phyloP scores from a whole-genome alignment of 2,113 vertebrate genomes.

The Odontesthes bonariensis region DNA sequence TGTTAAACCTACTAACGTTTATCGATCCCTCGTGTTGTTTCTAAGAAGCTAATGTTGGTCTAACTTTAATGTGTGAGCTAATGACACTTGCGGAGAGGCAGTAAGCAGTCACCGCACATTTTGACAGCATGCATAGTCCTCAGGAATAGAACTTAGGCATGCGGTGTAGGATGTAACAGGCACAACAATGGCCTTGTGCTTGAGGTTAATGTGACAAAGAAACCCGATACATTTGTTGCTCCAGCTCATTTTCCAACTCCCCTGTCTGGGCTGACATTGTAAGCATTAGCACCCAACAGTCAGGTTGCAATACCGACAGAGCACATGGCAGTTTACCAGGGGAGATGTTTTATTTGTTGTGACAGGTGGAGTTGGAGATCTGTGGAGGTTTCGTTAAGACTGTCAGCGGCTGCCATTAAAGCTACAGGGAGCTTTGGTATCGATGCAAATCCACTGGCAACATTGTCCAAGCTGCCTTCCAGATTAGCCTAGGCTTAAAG shows the following conservation, averaged over 20 bases:
- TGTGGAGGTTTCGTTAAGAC: slow-evolving; percentile 52
- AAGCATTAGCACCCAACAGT: background rate
- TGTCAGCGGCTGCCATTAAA: slow-evolving; percentile 62
- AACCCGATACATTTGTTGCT: background rate
- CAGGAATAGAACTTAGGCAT: slow-evolving; percentile 15
- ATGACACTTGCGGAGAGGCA: background rate
- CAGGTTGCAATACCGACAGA: background rate
- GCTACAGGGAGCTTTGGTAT: slow-evolving; percentile 66
- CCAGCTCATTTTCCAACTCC: background rate
- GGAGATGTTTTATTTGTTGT: slow-evolving; percentile 52
- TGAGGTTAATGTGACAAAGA: background rate
- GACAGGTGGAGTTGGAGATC: slow-evolving; percentile 59
- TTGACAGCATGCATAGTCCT: slow-evolving; percentile 12
- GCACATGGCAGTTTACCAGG: slow-evolving; percentile 28
- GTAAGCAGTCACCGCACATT: background rate
- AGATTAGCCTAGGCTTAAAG: slow-evolving; percentile 77
- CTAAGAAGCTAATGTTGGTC: no score
- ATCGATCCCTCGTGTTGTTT: no score
- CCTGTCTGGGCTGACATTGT: background rate
- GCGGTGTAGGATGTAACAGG: background rate
- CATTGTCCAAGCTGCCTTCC: slow-evolving; percentile 64
- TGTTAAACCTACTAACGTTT: no score
- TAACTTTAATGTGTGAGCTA: no score
- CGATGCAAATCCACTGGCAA: slow-evolving; percentile 73
- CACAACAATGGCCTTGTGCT: background rate